A percentile compares a stretch with the other conserved stretches of the same genome.
These are phyloP conservation scores for Spermophilus dauricus DNA, from an alignment of 2,113 vertebrate species.

Conservation along the genomic window DNA sequence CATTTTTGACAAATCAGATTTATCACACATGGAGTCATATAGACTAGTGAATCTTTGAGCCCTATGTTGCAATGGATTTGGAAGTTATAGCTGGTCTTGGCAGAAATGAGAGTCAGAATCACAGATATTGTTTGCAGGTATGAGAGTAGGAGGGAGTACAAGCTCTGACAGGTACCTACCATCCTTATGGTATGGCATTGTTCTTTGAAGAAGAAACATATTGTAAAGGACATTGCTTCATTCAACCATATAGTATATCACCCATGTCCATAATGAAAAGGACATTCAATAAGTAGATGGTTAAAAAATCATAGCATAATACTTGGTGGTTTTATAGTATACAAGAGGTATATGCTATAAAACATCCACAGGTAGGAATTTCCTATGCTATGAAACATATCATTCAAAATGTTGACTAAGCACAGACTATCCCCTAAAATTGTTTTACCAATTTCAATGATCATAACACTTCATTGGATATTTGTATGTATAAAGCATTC, in stretches of 20 bases:
- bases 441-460: background rate
- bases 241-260: background rate
- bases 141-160: background rate
- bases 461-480: background rate
- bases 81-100: background rate
- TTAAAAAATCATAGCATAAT: background rate
- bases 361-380: background rate
- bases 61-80: background rate
- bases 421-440: background rate
- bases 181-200: background rate
- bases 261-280: background rate
- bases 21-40: background rate
- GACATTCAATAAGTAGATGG: background rate
- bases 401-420: background rate
- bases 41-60: background rate
- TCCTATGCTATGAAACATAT: background rate
- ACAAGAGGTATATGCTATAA: background rate
- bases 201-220: background rate
- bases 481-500: background rate
- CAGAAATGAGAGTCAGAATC: background rate
- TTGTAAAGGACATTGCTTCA: background rate
- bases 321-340: background rate
- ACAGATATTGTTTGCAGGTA: background rate
- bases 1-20: background rate
- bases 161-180: background rate